Base-by-base conservation (phyloP, 2,113 vertebrate species). In the Gymnobelideus leadbeateri region DNA sequence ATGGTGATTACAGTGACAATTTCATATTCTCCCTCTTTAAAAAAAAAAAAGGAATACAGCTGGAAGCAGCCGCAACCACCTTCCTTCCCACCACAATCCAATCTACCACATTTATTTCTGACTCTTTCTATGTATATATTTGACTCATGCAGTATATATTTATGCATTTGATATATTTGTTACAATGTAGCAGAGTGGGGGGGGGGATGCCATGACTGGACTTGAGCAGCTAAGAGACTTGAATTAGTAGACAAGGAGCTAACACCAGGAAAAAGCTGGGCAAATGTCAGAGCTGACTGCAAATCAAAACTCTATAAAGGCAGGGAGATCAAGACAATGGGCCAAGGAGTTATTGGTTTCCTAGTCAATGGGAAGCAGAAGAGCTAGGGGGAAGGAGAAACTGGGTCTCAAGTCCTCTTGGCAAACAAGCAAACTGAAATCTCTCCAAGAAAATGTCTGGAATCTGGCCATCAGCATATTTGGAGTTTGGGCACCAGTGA, bases 1-100 rank as follows among this genome's bases (percentile, higher is more conserved):
- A 11, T 0, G 3, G 19, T 19, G 51, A 1, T 92, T 12, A 14
- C 0, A 8, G 24, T 24, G 37, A 90, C 51, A 51, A 2, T 1
- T 28, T 54, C 55, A 26, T 89, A 5, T 8, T 8, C 26, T n/a
- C 26, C 54, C 0, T 77, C 31, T 77, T n/a, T 26, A 55, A 25
- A 55, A 55, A 55, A n/a, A 19, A 19, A 8, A 37, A 37, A 37
- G n/a, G 21, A 43, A 84, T 84, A 7, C 68, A n/a, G n/a, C 37
- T 84, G n/a, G 68, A 43, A 84, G n/a, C 68, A 21, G 6, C 19
- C 0, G 0, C 19, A 21, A 7, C 21, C 16, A 43, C 19, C 37
- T 77, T n/a, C 16, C 16, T 23, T 43, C 68, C 23, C 37, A 37
- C 31, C 61, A 37, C 61, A 68, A 14, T 68, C 61, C 61, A 68